Percentiles rank a stretch among this genome's conserved stretches.
These are phyloP conservation scores for Lamproptera curius DNA, from an alignment of 2,888 invertebrate species.

Conservation along the genomic window DNA sequence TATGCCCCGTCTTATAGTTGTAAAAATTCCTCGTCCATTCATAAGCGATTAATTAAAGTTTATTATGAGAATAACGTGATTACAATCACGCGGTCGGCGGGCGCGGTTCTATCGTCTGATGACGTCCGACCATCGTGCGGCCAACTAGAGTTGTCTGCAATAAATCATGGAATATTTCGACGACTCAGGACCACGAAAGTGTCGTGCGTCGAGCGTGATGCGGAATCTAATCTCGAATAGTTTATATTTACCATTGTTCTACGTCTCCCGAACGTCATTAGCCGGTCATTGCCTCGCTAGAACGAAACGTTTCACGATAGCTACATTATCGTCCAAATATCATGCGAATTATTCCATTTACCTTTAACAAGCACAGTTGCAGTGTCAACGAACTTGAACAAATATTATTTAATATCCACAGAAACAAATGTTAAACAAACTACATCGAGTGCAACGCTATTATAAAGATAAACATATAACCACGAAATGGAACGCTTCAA, in stretches of 20 bases:
- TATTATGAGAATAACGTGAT: constrained; percentile 14
- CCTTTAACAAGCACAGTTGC: no score
- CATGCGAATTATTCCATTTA: no score
- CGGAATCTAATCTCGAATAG: constrained; percentile 24
- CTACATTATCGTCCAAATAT: no score
- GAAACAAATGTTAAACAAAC: neutral
- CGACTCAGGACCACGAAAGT: constrained; percentile 21
- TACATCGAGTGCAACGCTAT: neutral
- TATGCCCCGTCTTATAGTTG: no score
- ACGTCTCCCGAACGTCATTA: constrained; percentile 21
- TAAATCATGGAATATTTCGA: constrained; percentile 34
- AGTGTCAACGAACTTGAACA: neutral
- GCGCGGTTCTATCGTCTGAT: constrained; percentile 16
- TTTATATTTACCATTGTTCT: constrained; percentile 24
- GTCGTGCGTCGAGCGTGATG: constrained; percentile 27
- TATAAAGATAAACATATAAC: constrained; percentile 11
- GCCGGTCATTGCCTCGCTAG: constrained; percentile 21
- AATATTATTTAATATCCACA: constrained; percentile 12
- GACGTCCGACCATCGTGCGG: constrained; percentile 12
- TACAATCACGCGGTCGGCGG: constrained; percentile 24
- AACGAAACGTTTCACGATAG: neutral
- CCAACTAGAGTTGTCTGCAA: constrained; percentile 15
- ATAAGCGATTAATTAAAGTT: constrained; percentile 14
- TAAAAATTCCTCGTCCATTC: no score
- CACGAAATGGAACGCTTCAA: constrained; percentile 27